phyloP scores from a whole-genome alignment of 2,888 invertebrate genomes.

The Drosophila fulvimacula region DNA sequence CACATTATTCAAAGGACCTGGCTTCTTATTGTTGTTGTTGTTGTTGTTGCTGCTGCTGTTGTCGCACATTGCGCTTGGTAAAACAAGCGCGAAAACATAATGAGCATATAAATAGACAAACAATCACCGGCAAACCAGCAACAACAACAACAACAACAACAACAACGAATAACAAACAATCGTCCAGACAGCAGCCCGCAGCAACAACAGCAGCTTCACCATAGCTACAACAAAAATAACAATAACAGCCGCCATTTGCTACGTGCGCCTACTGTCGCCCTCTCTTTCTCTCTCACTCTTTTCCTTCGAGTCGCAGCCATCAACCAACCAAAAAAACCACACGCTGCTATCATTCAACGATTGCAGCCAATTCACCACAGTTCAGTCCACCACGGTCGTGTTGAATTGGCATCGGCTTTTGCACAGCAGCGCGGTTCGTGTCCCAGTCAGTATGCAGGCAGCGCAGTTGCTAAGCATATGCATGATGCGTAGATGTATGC shows the following conservation, averaged over 20 bases:
- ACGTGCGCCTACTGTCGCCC: conserved; percentile 1
- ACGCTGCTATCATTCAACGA: conserved; percentile 8
- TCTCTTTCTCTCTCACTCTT: not conserved
- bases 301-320: not conserved
- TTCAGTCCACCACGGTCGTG: conserved; percentile 33
- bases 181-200: conserved; percentile 38
- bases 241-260: conserved; percentile 2
- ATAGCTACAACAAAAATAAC: conserved; percentile 19
- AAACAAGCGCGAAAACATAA: conserved; percentile 80
- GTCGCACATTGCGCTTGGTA: conserved; percentile 53
- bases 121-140: conserved; percentile 57
- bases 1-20: conserved; percentile 68
- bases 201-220: conserved; percentile 11
- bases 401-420: conserved; percentile 24
- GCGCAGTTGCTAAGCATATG: conserved; percentile 29
- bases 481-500: not conserved
- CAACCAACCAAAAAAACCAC: conserved; percentile 6
- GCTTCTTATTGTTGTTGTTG: conserved; percentile 26
- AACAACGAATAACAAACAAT: conserved; percentile 24
- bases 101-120: conserved; percentile 77
- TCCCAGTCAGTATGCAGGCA: conserved; percentile 32
- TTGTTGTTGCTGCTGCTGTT: conserved; percentile 33
- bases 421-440: not conserved
- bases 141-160: conserved; percentile 22
- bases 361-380: conserved; percentile 39